Conservation (phyloP, 2,888 invertebrate genomes). For the Toxonevra muliebris region DNA sequence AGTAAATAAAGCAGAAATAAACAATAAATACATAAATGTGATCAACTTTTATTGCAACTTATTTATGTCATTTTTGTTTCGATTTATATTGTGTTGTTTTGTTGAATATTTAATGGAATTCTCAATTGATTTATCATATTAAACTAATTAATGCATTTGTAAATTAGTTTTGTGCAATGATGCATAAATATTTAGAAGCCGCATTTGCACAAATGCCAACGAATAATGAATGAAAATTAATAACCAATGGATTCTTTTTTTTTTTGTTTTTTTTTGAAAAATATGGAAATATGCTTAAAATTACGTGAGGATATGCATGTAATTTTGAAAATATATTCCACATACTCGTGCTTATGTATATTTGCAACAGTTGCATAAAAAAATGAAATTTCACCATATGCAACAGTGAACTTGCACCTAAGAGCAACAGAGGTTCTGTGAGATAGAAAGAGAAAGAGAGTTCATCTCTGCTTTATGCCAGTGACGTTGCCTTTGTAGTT, state of each 20-base stretch:
- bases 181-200: constrained; percentile 16
- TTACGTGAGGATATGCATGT: neutral
- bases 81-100: neutral
- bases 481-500: neutral
- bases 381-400: neutral
- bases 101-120: constrained; percentile 8
- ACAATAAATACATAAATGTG: neutral
- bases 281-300: neutral
- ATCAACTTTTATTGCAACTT: neutral
- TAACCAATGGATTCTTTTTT: neutral
- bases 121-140: constrained; percentile 32
- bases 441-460: too few relatives aligned
- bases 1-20: constrained; percentile 2
- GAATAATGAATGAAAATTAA: too few relatives aligned
- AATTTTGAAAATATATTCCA: neutral
- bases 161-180: constrained; percentile 36
- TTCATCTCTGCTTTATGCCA: too few relatives aligned
- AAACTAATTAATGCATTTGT: constrained; percentile 31
- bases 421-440: neutral
- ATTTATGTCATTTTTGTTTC: neutral
- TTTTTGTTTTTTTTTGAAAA: neutral
- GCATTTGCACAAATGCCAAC: constrained; percentile 12
- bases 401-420: neutral
- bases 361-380: neutral
- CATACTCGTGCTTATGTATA: too few relatives aligned